These are phyloP conservation scores for Acanthococcus lagerstroemiae DNA, from an alignment of 2,888 invertebrate genomes.

Conservation along the genomic window DNA sequence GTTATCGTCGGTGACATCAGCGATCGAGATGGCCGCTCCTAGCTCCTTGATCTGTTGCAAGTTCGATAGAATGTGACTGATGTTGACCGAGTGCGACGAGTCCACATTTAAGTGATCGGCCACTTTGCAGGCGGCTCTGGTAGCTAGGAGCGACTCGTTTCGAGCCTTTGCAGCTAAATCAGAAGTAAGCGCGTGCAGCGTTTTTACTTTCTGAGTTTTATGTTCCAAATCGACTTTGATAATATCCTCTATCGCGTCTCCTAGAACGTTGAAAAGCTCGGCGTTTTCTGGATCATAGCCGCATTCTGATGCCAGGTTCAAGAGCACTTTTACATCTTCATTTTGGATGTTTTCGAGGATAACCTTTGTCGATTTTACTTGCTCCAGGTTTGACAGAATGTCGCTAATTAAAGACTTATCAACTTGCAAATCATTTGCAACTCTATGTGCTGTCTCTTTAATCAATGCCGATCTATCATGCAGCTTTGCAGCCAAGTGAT, in stretches of 20 bases:
- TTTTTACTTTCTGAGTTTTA: conserved; percentile 1
- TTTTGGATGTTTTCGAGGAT: conserved; percentile 43
- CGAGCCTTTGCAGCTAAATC: background rate
- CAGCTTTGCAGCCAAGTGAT: background rate
- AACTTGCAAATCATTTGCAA: background rate
- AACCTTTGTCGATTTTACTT: conserved; percentile 41
- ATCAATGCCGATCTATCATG: background rate
- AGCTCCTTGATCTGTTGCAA: conserved; percentile 4
- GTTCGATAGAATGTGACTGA: conserved; percentile 43
- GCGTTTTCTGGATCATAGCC: background rate
- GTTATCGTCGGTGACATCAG: conserved; percentile 6
- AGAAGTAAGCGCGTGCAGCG: background rate
- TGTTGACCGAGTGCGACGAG: conserved; percentile 42
- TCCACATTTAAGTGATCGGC: conserved; percentile 42
- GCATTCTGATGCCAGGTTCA: conserved; percentile 2
- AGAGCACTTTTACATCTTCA: conserved; percentile 1
- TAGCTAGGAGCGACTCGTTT: conserved; percentile 41
- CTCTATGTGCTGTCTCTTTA: background rate
- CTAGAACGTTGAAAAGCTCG: background rate
- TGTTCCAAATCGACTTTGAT: background rate
- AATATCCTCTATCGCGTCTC: conserved; percentile 3
- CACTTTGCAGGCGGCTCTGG: conserved; percentile 35
- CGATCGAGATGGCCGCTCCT: background rate
- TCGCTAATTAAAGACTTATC: background rate
- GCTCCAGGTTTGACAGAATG: background rate